Percentiles rank a stretch among this genome's conserved stretches.
Conservation (phyloP, 2,797 vertebrate species). For the Lindbergichthys nudifrons region DNA sequence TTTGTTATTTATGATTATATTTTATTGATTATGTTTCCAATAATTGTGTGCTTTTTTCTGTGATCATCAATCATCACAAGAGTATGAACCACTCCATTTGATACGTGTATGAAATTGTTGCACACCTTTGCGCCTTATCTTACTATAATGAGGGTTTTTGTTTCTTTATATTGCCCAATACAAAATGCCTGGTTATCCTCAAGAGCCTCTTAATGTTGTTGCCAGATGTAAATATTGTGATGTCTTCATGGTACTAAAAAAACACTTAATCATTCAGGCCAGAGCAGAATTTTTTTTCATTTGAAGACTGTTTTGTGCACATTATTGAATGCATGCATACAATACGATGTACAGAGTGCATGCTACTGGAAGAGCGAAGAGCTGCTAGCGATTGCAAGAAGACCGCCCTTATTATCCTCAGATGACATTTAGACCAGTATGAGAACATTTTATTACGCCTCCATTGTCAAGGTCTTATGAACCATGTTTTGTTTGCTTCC, state of each 20-base stretch:
- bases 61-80: slow-evolving; percentile 34
- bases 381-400: slow-evolving; percentile 16
- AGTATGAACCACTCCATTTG: slow-evolving; percentile 52
- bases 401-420: slow-evolving; percentile 31
- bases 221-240: slow-evolving; percentile 66
- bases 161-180: slow-evolving; percentile 45
- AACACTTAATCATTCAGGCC: slow-evolving; percentile 25
- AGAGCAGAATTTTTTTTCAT: slow-evolving; percentile 38
- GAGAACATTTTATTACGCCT: slow-evolving; percentile 20
- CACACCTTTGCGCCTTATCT: slow-evolving; percentile 76
- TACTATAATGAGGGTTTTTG: slow-evolving; percentile 47
- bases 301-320: slow-evolving; percentile 41
- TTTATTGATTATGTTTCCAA: slow-evolving; percentile 58
- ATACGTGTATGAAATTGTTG: slow-evolving; percentile 51
- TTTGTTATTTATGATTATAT: slow-evolving; percentile 73
- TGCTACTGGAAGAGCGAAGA: slow-evolving; percentile 32
- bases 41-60: slow-evolving; percentile 28
- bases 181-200: slow-evolving; percentile 42
- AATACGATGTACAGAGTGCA: slow-evolving; percentile 44
- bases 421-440: slow-evolving; percentile 28
- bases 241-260: slow-evolving; percentile 55
- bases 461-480: slow-evolving; percentile 27
- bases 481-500: slow-evolving; percentile 7
- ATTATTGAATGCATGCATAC: slow-evolving; percentile 61
- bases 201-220: slow-evolving; percentile 53